phyloP scores from a whole-genome alignment of 2,888 invertebrate genomes.

The Ethmia dodecea region DNA sequence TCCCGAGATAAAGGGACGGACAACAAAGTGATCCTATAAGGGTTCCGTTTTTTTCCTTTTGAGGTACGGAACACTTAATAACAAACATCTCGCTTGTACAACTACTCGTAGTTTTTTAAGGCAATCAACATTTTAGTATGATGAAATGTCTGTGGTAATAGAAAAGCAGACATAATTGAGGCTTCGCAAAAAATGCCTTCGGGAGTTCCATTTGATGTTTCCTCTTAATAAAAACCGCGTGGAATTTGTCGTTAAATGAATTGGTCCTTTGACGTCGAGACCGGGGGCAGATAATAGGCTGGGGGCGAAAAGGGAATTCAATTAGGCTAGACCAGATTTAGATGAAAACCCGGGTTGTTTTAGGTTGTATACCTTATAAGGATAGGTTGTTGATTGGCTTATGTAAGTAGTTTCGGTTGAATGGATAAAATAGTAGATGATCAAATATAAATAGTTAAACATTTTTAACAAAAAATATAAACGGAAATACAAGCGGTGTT shows the following conservation, averaged over 20 bases:
- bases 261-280: constrained; percentile 4
- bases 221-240: too few relatives aligned
- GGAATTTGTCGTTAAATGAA: constrained; percentile 7
- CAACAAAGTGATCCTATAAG: too few relatives aligned
- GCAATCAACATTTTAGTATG: neutral
- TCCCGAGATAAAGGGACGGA: too few relatives aligned
- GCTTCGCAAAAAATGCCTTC: neutral
- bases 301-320: constrained; percentile 1
- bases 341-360: neutral
- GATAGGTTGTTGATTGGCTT: too few relatives aligned
- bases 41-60: too few relatives aligned
- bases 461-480: neutral
- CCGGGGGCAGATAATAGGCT: neutral
- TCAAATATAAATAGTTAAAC: neutral
- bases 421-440: neutral
- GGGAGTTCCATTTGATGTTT: too few relatives aligned
- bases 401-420: neutral
- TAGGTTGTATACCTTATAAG: too few relatives aligned
- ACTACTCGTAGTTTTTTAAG: neutral
- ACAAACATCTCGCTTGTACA: neutral
- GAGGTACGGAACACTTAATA: too few relatives aligned
- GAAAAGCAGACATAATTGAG: neutral
- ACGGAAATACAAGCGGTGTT: neutral
- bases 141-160: neutral
- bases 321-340: neutral